Base-by-base conservation (phyloP, 2,888 invertebrate genomes). In the Euplexia lucipara region DNA sequence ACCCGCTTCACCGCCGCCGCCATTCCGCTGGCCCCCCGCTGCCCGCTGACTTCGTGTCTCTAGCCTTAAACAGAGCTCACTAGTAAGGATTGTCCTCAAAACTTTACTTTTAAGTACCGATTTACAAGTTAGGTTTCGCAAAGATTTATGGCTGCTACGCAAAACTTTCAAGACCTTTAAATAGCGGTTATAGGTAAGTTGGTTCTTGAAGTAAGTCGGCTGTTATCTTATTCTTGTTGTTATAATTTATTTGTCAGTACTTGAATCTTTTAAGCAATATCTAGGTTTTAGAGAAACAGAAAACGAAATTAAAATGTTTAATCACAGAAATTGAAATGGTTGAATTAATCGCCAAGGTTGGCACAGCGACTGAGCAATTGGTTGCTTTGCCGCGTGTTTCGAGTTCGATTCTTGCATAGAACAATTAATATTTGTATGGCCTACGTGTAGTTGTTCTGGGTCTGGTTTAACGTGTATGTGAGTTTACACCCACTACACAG, bases 101-200 rank as follows among this genome's bases (percentile, higher is more conserved):
- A 66, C n/a, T 56, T 54, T 39, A 30, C 20, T 34, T 16, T 47
- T 9, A 16, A 66, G 32, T 45, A 26, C 37, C 37, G 1, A 54
- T 18, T 37, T 39, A 37, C 45, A 3, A 14, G 18, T 26, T 39
- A 34, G 66, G 45, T 26, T 54, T 34, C 41, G 45, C 12, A 16
- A 39, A 45, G 54, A 65, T 37, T 65, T 65, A 39, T 37, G 18
- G 18, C 54, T 54, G 26, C 18, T 7, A 47, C 14, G 1, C 56
- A 10, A 34, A 63, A 66, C 14, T 66, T 56, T 66, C 47, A 26
- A 39, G 26, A 16, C 26, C 20, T 30, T 56, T 7, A 30, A 47
- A 41, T n/a, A 32, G 18, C n/a, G 9, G 18, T 18, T 22, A 35
- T n/a, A 9, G 18, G 18, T 12, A 26, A 47, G 39, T 14, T 18